Percentiles rank a stretch among this genome's conserved stretches.
phyloP scores from a whole-genome alignment of 2,888 invertebrate genomes.

The Celastrina argiolus region DNA sequence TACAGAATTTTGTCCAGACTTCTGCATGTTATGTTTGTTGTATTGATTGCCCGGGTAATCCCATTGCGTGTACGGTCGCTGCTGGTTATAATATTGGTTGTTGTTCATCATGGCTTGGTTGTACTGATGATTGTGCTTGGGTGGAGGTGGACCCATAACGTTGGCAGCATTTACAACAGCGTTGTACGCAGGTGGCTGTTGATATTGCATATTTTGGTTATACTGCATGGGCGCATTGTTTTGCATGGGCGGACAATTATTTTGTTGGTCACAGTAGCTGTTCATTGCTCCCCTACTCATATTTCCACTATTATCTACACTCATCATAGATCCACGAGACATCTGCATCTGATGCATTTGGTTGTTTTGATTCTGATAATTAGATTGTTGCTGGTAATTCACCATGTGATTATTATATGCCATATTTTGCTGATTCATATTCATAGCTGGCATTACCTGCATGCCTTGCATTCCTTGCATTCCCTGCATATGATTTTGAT shows the following conservation, averaged over 20 bases:
- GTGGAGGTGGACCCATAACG: conserved; percentile 70
- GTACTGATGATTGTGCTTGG: conserved; percentile 70
- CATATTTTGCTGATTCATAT: conserved; percentile 50
- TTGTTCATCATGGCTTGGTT: conserved; percentile 72
- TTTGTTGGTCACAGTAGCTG: conserved; percentile 60
- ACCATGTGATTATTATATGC: conserved; percentile 53
- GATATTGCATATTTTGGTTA: conserved; percentile 61
- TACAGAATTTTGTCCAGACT: conserved; percentile 61
- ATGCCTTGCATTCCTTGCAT: conserved; percentile 60
- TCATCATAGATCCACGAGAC: conserved; percentile 70
- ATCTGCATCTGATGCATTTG: conserved; percentile 65
- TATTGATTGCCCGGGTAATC: conserved; percentile 65
- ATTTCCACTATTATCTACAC: conserved; percentile 67
- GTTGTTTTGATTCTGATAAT: conserved; percentile 53
- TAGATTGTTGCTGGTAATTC: conserved; percentile 56
- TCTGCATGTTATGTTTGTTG: conserved; percentile 66
- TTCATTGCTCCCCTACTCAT: conserved; percentile 62
- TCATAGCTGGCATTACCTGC: conserved; percentile 48
- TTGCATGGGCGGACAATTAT: conserved; percentile 48
- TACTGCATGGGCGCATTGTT: conserved; percentile 43
- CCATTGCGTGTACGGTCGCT: conserved; percentile 68
- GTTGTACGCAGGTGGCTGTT: conserved; percentile 65
- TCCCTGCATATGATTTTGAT: conserved; percentile 51
- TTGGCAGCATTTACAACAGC: conserved; percentile 62
- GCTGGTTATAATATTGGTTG: conserved; percentile 68